These are phyloP conservation scores for Caenorhabditis doughertyi DNA, from an alignment of 2,888 invertebrate genomes.

Conservation along the genomic window DNA sequence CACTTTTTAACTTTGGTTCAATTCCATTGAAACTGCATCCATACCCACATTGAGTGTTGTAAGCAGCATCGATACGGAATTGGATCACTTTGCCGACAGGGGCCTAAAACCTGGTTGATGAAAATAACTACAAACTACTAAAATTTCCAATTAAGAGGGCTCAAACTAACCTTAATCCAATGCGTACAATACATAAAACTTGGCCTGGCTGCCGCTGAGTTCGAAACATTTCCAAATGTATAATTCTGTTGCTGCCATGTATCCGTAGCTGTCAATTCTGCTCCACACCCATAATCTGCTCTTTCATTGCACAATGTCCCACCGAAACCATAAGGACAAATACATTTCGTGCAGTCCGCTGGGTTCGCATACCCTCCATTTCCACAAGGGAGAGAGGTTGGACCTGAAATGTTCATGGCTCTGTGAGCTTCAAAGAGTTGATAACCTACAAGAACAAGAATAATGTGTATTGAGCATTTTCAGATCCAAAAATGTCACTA, in stretches of 20 bases:
- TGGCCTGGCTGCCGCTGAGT: constrained; percentile 44
- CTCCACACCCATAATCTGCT: constrained; percentile 51
- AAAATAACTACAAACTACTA: background rate
- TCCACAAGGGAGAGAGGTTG: constrained; percentile 63
- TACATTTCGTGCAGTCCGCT: constrained; percentile 72
- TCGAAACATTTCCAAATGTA: constrained; percentile 52
- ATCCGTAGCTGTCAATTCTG: constrained; percentile 34
- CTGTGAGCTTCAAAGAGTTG: background rate
- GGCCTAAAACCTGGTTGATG: constrained; percentile 41
- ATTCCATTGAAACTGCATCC: constrained; percentile 69
- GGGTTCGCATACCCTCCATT: constrained; percentile 79
- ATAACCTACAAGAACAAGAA: constrained; percentile 50
- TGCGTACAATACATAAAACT: constrained; percentile 43
- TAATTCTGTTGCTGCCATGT: constrained; percentile 42
- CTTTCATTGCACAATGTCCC: constrained; percentile 68
- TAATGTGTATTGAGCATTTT: constrained; percentile 63
- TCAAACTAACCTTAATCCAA: constrained; percentile 53
- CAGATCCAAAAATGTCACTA: constrained; percentile 57
- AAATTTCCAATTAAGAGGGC: background rate
- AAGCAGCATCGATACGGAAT: constrained; percentile 50
- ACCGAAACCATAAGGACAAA: constrained; percentile 74
- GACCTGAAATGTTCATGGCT: constrained; percentile 1
- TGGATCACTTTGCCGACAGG: constrained; percentile 62
- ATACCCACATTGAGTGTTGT: constrained; percentile 65
- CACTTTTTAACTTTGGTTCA: constrained; percentile 56